Conservation (phyloP, 2,888 invertebrate genomes). For the Orgyia antiqua region DNA sequence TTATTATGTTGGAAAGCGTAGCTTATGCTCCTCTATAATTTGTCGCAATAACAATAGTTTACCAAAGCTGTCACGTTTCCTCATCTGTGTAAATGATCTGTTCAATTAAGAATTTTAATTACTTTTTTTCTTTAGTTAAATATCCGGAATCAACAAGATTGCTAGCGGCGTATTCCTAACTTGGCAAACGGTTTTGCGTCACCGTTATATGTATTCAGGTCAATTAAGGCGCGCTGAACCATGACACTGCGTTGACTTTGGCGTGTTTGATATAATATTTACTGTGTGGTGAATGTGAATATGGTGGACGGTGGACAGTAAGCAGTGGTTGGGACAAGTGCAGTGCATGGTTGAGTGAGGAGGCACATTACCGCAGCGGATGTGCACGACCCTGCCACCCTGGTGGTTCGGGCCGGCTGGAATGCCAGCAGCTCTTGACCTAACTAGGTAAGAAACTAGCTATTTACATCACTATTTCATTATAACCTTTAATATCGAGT, state of each 20-base stretch:
- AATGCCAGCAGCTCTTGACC: slow-evolving; percentile 77
- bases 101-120: no score
- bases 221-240: slow-evolving; percentile 55
- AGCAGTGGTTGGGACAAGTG: slow-evolving; percentile 26
- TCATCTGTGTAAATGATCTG: no score
- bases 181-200: slow-evolving; percentile 55
- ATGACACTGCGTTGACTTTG: slow-evolving; percentile 68
- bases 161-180: slow-evolving; percentile 39
- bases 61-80: no score
- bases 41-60: no score
- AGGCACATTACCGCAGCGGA: slow-evolving; percentile 60
- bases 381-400: slow-evolving; percentile 70
- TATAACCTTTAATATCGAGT: slow-evolving; percentile 7
- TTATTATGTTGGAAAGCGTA: slow-evolving; percentile 39
- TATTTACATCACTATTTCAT: slow-evolving; percentile 10
- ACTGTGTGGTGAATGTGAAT: slow-evolving; percentile 59
- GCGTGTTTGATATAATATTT: slow-evolving; percentile 34
- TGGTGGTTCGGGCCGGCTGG: slow-evolving; percentile 70
- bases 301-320: slow-evolving; percentile 31
- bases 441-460: slow-evolving; percentile 59
- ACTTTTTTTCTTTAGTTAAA: slow-evolving; percentile 37
- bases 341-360: slow-evolving; percentile 42
- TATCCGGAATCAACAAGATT: slow-evolving; percentile 32
- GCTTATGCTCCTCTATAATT: no score
- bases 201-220: slow-evolving; percentile 60